These are phyloP conservation scores for Eristalis pertinax DNA, from an alignment of 2,888 invertebrate genomes.

Conservation along the genomic window DNA sequence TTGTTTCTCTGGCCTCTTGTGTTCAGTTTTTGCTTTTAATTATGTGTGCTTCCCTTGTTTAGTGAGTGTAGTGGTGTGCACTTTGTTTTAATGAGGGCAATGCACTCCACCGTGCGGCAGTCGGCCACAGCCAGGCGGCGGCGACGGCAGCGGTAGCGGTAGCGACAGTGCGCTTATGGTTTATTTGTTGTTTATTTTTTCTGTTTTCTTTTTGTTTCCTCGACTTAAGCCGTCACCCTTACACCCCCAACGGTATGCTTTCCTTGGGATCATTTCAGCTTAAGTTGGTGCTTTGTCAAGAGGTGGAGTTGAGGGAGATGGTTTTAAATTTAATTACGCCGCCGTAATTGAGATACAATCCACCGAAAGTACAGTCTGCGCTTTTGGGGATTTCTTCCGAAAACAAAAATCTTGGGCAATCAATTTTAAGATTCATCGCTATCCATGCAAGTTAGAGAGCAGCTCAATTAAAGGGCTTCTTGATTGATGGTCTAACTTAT, in stretches of 20 bases:
- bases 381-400: background rate
- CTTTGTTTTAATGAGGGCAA: conserved; percentile 70
- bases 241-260: background rate
- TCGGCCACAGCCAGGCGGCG: conserved; percentile 21
- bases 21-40: conserved; percentile 54
- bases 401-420: background rate
- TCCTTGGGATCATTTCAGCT: background rate
- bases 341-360: background rate
- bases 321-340: background rate
- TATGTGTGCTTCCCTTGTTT: conserved; percentile 47
- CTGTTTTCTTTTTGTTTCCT: background rate
- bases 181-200: conserved; percentile 45
- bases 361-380: background rate
- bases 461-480: background rate
- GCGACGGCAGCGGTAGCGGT: background rate
- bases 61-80: conserved; percentile 31
- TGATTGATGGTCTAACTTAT: background rate
- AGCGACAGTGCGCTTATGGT: conserved; percentile 39
- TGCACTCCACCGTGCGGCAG: conserved; percentile 52
- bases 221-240: background rate
- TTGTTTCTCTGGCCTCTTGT: background rate
- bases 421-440: background rate
- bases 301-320: background rate
- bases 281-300: background rate
- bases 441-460: background rate